These are phyloP conservation scores for Sisor rabdophorus DNA, from an alignment of 2,113 vertebrate species.

Conservation along the genomic window DNA sequence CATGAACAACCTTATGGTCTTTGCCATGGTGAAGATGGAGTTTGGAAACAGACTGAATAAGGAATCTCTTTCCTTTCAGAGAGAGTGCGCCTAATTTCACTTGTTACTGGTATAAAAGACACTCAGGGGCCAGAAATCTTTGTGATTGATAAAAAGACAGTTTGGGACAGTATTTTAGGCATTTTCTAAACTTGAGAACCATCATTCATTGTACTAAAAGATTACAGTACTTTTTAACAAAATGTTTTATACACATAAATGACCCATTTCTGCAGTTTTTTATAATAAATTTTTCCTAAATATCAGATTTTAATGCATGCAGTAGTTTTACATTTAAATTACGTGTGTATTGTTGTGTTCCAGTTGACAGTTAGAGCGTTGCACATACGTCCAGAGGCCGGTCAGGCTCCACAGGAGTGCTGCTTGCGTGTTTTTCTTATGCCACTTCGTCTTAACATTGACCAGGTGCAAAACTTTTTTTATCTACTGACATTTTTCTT, in stretches of 20 bases:
- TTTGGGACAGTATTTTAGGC: too few species aligned
- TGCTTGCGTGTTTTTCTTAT: conserved; percentile 90
- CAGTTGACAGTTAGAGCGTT: conserved; percentile 89
- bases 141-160: too few species aligned
- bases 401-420: conserved; percentile 89
- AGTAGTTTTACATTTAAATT: background rate
- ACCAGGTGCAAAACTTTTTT: conserved; percentile 75
- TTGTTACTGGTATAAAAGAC: too few species aligned
- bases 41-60: too few species aligned
- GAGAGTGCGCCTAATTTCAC: too few species aligned
- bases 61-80: too few species aligned
- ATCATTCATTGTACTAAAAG: background rate
- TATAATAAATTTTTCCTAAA: background rate
- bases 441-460: conserved; percentile 97
- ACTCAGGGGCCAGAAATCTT: too few species aligned
- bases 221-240: background rate
- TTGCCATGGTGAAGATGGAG: too few species aligned
- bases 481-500: background rate
- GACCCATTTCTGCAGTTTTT: background rate
- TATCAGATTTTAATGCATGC: background rate
- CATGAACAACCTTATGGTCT: too few species aligned
- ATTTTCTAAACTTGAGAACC: too few species aligned
- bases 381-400: conserved; percentile 90
- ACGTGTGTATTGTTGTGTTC: conserved; percentile 13
- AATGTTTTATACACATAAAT: background rate